phyloP scores from a whole-genome alignment of 1,140 invertebrate species.

The Lasioglossum albipes region DNA sequence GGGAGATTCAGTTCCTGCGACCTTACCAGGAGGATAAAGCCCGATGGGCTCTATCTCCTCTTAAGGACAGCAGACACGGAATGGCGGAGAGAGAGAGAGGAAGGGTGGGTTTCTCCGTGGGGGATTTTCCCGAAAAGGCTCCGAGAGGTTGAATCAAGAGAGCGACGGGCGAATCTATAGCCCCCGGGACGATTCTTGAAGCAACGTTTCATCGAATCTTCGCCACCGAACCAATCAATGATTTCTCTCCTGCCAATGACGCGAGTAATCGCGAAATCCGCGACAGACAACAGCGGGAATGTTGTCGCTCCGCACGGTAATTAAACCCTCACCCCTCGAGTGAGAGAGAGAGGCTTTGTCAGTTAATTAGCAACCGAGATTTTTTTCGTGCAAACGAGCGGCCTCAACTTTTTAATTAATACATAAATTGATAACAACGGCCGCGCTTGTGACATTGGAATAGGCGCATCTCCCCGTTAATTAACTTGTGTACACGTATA shows the following conservation, averaged over 20 bases:
- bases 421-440: not conserved
- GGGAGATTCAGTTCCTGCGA: not conserved
- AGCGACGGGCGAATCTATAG: not conserved
- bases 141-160: conserved; percentile 19
- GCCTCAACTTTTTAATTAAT: not conserved
- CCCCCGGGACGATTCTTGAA: not conserved
- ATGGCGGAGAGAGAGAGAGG: conserved; percentile 10
- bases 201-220: conserved; percentile 17
- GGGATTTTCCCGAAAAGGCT: conserved; percentile 41
- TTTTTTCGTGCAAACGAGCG: not conserved
- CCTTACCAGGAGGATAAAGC: not conserved
- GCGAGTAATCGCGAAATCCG: not conserved
- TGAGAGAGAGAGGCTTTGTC: not conserved
- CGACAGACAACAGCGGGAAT: not conserved
- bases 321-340: not conserved
- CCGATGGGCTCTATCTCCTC: not conserved
- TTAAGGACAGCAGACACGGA: conserved; percentile 13
- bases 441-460: no score
- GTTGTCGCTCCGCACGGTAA: not conserved
- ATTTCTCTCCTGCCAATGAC: not conserved
- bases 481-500: no score
- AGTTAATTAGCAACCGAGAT: not conserved
- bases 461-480: not conserved
- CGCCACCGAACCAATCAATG: not conserved
- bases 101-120: conserved; percentile 39